Base-by-base conservation (phyloP, 2,888 invertebrate species). In the Maniola hyperantus region DNA sequence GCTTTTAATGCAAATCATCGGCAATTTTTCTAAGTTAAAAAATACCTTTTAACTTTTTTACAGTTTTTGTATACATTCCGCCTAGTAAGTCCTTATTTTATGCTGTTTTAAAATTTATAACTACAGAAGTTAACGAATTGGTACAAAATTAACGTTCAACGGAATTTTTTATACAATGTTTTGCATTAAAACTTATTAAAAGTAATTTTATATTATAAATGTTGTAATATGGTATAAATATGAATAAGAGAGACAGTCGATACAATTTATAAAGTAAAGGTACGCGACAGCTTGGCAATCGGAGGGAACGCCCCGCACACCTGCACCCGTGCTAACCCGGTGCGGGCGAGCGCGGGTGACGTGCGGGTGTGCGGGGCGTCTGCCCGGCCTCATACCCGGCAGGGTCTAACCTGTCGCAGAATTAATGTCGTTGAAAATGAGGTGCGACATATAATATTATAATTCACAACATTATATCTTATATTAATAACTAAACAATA, bases 141-240 rank as follows among this genome's bases (percentile, higher is more conserved):
- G 7, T 18, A 50, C 33, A 13, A 4, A 15, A 36, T 54, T 54
- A 36, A 55, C 8, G 36, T 55, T 34, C 15, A 36, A 34, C 15
- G 10, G 7, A 6, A 46, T 46, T 6, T 50, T 50, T 2, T 50
- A 8, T 46, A 46, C 1, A 34, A 59, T 26, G 59, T 34, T 58
- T 59, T 46, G 46, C 46, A 59, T 59, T 59, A 33, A 15, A 48
- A 59, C 48, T 46, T n/a, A 11, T 59, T 59, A 33, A 15, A 48
- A 59, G 59, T 46, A 33, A 11, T 59, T 59, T 46, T 48, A 48
- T 34, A 59, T 59, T 18, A 26, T 51, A 6, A 59, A 59, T 59
- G 59, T 59, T 57, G 33, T 48, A 59, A 59, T 39, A 55, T 36
- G 15, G 36, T 33, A 48, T 6, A 46, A n/a, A 15, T 15, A 55